These are phyloP conservation scores for Delphinapterus leucas DNA, from an alignment of 2,113 vertebrate species.

Conservation along the genomic window DNA sequence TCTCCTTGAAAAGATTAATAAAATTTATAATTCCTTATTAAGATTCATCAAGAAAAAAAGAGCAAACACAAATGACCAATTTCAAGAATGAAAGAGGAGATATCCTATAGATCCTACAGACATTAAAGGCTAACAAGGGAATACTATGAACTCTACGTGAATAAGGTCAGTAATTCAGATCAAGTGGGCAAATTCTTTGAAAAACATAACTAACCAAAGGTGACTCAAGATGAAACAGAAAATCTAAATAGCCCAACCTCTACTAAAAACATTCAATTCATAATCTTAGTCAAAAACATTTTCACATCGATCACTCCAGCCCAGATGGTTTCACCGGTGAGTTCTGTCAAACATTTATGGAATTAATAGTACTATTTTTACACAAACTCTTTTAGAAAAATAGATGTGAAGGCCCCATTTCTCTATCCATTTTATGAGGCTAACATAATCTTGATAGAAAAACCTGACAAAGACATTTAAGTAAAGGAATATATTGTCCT, in stretches of 20 bases:
- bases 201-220: not conserved
- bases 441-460: not conserved
- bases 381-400: not conserved
- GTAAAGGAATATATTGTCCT: not conserved
- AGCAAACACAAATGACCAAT: not conserved
- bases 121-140: not conserved
- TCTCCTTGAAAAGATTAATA: constrained; percentile 19
- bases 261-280: not conserved
- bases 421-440: not conserved
- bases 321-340: not conserved
- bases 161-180: not conserved
- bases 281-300: not conserved
- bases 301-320: not conserved
- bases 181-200: not conserved
- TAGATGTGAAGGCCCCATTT: not conserved
- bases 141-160: not conserved
- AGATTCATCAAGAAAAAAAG: not conserved
- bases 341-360: not conserved
- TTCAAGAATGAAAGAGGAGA: not conserved
- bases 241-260: not conserved
- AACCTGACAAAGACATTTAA: not conserved
- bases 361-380: not conserved
- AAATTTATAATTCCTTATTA: not conserved
- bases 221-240: not conserved
- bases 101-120: not conserved